phyloP scores from a whole-genome alignment of 2,113 vertebrate genomes.

The Mastomys natalensis region DNA sequence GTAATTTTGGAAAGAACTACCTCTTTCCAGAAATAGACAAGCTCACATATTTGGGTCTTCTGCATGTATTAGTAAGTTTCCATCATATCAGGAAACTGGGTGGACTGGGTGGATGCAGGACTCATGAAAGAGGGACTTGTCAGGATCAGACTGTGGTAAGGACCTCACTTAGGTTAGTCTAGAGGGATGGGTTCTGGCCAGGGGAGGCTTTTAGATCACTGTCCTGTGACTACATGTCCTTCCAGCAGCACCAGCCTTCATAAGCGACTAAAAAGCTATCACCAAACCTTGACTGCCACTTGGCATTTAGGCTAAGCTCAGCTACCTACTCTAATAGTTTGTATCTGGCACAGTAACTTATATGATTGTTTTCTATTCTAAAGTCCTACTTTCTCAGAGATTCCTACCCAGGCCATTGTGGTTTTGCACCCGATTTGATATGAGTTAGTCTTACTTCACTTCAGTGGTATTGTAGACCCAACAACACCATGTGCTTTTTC shows the following conservation, averaged over 20 bases:
- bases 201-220: not conserved
- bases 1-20: slow-evolving; percentile 72
- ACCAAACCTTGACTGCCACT: not conserved
- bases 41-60: slow-evolving; percentile 54
- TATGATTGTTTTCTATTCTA: not conserved
- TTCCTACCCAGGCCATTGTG: not conserved
- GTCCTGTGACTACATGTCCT: not conserved
- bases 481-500: not conserved
- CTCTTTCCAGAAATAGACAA: slow-evolving; percentile 71
- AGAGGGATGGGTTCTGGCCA: not conserved
- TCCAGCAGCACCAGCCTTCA: not conserved
- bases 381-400: not conserved
- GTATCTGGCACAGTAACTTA: not conserved
- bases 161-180: not conserved
- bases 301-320: not conserved
- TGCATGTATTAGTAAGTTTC: slow-evolving; percentile 67
- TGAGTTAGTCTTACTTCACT: not conserved
- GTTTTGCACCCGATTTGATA: not conserved
- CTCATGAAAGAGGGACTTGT: not conserved
- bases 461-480: not conserved
- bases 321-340: not conserved
- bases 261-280: not conserved
- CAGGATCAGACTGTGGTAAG: not conserved
- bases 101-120: slow-evolving; percentile 22
- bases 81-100: slow-evolving; percentile 41